Conservation (phyloP, 2,797 vertebrate genomes). For the Sparus aurata region DNA sequence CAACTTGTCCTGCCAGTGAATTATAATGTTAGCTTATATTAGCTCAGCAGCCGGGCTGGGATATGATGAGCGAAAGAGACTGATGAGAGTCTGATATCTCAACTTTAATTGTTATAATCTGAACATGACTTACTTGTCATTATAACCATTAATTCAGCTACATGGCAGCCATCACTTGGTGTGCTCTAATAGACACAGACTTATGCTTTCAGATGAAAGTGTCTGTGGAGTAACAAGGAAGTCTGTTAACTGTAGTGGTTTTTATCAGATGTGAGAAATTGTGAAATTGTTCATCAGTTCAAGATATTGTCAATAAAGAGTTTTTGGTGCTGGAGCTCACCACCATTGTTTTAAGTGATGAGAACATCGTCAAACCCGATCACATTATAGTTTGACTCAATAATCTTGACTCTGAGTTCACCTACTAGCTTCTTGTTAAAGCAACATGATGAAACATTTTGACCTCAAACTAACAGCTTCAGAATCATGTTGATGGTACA, state of each 20-base stretch:
- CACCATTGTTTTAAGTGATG: not conserved
- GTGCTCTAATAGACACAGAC: constrained; percentile 1
- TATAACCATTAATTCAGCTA: not conserved
- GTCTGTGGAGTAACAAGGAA: not conserved
- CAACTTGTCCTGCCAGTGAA: not conserved
- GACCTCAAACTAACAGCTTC: no score
- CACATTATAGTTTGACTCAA: not conserved
- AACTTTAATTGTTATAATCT: not conserved
- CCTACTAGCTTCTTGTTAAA: not conserved
- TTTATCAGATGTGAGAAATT: not conserved
- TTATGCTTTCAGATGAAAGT: not conserved
- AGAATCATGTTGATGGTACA: no score
- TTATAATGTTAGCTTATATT: not conserved
- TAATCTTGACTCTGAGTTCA: not conserved
- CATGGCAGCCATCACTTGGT: not conserved
- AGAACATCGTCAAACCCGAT: not conserved
- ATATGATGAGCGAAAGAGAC: not conserved
- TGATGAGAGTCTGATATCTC: not conserved
- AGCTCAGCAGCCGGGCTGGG: not conserved
- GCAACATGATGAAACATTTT: no score
- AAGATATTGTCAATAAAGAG: not conserved
- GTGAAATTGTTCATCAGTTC: not conserved
- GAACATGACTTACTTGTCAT: not conserved
- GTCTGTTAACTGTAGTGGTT: not conserved
- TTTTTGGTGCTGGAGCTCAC: not conserved